A percentile compares a stretch with the other conserved stretches of the same genome.
These are phyloP conservation scores for Eupeodes luniger DNA, from an alignment of 2,888 invertebrate genomes.

Conservation along the genomic window DNA sequence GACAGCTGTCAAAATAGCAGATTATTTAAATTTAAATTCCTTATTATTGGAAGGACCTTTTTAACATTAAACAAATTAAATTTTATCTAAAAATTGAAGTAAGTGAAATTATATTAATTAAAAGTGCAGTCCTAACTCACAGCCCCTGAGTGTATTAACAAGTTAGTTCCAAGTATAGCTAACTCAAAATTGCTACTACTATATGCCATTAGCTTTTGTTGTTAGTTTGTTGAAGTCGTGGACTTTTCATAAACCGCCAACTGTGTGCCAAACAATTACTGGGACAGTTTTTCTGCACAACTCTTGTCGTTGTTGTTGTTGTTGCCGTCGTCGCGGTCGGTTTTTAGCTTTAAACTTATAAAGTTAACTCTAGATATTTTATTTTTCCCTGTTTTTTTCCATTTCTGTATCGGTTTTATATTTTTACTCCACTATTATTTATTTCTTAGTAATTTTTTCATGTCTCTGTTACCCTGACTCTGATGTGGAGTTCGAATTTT, in stretches of 20 bases:
- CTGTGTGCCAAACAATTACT: slow-evolving; percentile 56
- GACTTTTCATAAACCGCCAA: slow-evolving; percentile 52
- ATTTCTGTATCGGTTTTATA: slow-evolving; percentile 25
- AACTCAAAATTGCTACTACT: neutral
- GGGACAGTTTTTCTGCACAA: slow-evolving; percentile 68
- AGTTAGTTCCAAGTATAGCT: slow-evolving; percentile 16
- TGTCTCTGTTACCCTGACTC: slow-evolving; percentile 53
- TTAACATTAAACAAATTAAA: too few relatives aligned
- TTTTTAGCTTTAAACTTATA: slow-evolving; percentile 1
- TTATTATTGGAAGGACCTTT: too few relatives aligned
- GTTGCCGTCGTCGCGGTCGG: neutral
- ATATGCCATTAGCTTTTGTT: slow-evolving; percentile 34
- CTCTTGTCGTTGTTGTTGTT: slow-evolving; percentile 39
- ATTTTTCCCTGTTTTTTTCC: slow-evolving; percentile 62
- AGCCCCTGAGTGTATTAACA: neutral
- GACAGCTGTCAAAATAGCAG: too few relatives aligned
- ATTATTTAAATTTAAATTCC: too few relatives aligned
- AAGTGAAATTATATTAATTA: too few relatives aligned
- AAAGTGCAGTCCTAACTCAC: too few relatives aligned
- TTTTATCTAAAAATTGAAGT: too few relatives aligned
- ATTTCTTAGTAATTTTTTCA: slow-evolving; percentile 44
- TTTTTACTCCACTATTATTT: slow-evolving; percentile 36
- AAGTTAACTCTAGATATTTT: slow-evolving; percentile 22
- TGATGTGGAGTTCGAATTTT: slow-evolving; percentile 28
- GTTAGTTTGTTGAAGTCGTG: slow-evolving; percentile 43